phyloP scores from a whole-genome alignment of 2,888 invertebrate species.

The Brenthis hecate region DNA sequence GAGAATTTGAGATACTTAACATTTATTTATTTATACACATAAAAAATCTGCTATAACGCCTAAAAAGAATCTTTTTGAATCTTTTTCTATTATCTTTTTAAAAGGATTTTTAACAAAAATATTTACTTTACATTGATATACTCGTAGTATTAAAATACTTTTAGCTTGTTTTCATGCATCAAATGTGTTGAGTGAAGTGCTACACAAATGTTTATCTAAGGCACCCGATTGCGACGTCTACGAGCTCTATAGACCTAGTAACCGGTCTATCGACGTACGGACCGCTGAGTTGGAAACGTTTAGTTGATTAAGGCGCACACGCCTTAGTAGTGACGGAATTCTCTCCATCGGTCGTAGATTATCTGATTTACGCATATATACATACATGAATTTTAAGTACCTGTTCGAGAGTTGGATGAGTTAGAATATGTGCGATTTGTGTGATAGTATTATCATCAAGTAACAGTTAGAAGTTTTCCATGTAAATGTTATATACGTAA shows the following conservation, averaged over 20 bases:
- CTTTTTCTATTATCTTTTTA: too few relatives aligned
- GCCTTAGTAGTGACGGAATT: conserved; percentile 28
- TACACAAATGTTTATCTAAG: conserved; percentile 16
- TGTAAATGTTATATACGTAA: too few relatives aligned
- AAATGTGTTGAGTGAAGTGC: neutral
- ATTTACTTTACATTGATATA: too few relatives aligned
- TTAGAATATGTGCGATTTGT: neutral
- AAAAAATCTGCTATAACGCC: too few relatives aligned
- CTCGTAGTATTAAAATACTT: neutral
- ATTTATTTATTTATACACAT: too few relatives aligned
- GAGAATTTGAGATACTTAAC: too few relatives aligned
- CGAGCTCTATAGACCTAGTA: conserved; percentile 19
- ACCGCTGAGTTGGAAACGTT: conserved; percentile 34
- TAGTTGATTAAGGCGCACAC: conserved; percentile 34
- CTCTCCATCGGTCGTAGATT: conserved; percentile 18
- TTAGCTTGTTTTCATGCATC: neutral
- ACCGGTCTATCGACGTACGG: conserved; percentile 33
- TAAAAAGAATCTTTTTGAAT: too few relatives aligned
- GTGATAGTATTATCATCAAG: too few relatives aligned
- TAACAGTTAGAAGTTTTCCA: too few relatives aligned
- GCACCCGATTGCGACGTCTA: conserved; percentile 18
- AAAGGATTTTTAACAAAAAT: too few relatives aligned
- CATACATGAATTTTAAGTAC: neutral
- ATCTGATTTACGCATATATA: conserved; percentile 18
- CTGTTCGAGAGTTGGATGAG: neutral